Conservation (phyloP, 2,888 invertebrate genomes). For the Ecliptopera silaceata region DNA sequence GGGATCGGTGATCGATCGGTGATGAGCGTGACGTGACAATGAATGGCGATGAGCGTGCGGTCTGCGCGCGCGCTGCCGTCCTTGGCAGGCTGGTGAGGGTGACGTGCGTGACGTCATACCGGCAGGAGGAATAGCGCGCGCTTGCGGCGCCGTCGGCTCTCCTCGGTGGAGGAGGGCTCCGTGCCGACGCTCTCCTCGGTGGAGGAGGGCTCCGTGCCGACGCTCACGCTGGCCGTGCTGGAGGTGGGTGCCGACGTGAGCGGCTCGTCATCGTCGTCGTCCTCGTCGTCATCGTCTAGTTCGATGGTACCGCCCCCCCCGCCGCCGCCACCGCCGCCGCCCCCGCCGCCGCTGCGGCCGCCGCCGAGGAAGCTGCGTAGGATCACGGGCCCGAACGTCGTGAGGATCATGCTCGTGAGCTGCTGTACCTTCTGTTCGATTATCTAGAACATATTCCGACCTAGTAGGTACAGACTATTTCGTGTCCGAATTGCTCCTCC, state of each 20-base stretch:
- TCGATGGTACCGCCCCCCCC: conserved; percentile 73
- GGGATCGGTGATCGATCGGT: conserved; percentile 13
- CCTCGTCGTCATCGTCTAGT: conserved; percentile 84
- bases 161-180: conserved; percentile 13
- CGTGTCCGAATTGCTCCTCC: conserved; percentile 1
- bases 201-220: conserved; percentile 11
- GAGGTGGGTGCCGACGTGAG: conserved; percentile 37
- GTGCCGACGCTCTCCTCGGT: conserved; percentile 11
- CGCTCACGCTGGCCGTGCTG: conserved; percentile 29
- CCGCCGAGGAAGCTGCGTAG: conserved; percentile 84
- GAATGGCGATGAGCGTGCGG: conserved; percentile 52
- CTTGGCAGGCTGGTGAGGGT: conserved; percentile 72
- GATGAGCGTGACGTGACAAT: conserved; percentile 36
- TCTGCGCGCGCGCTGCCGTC: conserved; percentile 74
- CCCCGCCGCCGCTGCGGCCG: conserved; percentile 66
- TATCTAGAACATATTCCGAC: conserved; percentile 83
- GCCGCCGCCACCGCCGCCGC: conserved; percentile 54
- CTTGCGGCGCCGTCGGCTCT: conserved; percentile 47
- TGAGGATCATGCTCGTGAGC: conserved; percentile 88
- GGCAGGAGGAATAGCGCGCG: conserved; percentile 67
- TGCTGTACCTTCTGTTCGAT: conserved; percentile 90
- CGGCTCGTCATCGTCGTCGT: conserved; percentile 74
- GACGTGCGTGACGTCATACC: conserved; percentile 72
- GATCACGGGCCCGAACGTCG: conserved; percentile 89
- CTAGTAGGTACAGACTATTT: conserved; percentile 47